Percentiles rank a stretch among this genome's conserved stretches.
phyloP scores from a whole-genome alignment of 2,888 invertebrate genomes.

The Mantis religiosa region DNA sequence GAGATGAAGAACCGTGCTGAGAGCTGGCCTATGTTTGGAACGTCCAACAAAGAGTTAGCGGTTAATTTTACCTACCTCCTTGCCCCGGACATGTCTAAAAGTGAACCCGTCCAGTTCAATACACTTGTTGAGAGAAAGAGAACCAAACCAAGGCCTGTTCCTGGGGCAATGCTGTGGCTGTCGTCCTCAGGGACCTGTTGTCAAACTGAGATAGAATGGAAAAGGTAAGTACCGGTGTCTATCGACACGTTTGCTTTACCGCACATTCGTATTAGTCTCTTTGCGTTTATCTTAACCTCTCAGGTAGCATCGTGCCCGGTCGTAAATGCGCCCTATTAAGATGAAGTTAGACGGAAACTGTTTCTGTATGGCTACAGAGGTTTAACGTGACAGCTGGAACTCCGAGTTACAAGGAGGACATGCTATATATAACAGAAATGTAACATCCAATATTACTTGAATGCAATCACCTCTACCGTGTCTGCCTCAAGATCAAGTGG shows the following conservation, averaged over 20 bases:
- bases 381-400: too few species aligned
- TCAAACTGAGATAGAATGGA: background rate
- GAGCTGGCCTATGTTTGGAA: background rate
- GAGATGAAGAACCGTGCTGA: background rate
- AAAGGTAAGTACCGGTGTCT: background rate
- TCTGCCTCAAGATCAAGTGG: too few species aligned
- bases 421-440: too few species aligned
- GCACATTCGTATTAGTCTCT: too few species aligned
- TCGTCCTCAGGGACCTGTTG: background rate
- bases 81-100: background rate
- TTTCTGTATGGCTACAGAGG: too few species aligned
- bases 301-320: too few species aligned
- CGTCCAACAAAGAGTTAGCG: background rate
- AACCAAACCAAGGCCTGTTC: background rate
- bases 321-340: too few species aligned
- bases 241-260: background rate
- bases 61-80: background rate
- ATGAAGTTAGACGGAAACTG: too few species aligned
- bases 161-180: background rate
- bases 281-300: too few species aligned
- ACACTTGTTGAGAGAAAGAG: background rate
- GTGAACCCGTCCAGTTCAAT: slow-evolving; percentile 6
- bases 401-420: too few species aligned
- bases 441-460: too few species aligned
- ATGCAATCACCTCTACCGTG: too few species aligned